A percentile compares a stretch with the other conserved stretches of the same genome.
These are phyloP conservation scores for Pituophis catenifer DNA, from an alignment of 2,113 vertebrate genomes.

Conservation along the genomic window DNA sequence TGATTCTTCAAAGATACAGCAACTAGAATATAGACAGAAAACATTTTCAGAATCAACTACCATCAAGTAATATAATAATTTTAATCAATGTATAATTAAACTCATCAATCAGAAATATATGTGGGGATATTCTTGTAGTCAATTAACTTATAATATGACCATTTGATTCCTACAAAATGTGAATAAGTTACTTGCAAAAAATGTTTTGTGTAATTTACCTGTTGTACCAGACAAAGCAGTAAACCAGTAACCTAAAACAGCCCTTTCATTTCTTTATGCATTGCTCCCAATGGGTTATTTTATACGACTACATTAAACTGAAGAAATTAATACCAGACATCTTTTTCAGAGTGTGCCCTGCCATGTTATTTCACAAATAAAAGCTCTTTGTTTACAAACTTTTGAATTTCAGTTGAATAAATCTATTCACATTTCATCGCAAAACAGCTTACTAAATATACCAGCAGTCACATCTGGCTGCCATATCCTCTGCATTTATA, in stretches of 20 bases:
- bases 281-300: constrained; percentile 27
- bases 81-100: not conserved
- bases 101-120: not conserved
- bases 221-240: constrained; percentile 26
- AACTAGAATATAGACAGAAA: constrained; percentile 71
- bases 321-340: constrained; percentile 17
- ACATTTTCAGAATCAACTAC: not conserved
- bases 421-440: constrained; percentile 25
- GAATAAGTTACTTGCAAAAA: not conserved
- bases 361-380: constrained; percentile 28
- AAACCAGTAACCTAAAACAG: constrained; percentile 36
- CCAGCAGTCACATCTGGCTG: rapidly evolving
- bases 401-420: constrained; percentile 30
- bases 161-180: constrained; percentile 1
- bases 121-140: not conserved
- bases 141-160: constrained; percentile 11
- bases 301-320: constrained; percentile 12
- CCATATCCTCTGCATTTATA: not conserved
- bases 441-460: not conserved
- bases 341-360: constrained; percentile 22
- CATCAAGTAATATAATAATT: not conserved
- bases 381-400: constrained; percentile 43
- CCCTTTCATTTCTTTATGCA: constrained; percentile 9
- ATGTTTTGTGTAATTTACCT: not conserved
- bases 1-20: constrained; percentile 92